Conservation (phyloP, 1,140 invertebrate genomes). For the Temnothorax longispinosus region DNA sequence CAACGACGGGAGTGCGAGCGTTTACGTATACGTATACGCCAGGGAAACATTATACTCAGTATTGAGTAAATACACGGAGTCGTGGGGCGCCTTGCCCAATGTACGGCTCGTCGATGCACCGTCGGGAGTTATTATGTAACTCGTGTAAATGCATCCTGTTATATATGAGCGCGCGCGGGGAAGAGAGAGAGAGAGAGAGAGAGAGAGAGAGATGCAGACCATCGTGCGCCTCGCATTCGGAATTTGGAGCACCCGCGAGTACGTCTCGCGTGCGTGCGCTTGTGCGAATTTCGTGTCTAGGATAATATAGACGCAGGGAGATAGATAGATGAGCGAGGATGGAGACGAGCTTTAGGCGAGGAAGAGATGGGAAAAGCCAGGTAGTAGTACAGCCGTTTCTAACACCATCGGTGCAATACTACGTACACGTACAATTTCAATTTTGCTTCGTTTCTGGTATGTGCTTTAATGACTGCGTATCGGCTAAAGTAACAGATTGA, state of each 20-base stretch:
- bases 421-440: constrained; percentile 35
- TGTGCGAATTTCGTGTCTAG: not conserved
- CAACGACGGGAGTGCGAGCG: constrained; percentile 4
- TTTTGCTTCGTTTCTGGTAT: constrained; percentile 13
- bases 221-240: constrained; percentile 16
- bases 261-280: not conserved
- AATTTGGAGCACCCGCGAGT: constrained; percentile 41
- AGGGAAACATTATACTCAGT: constrained; percentile 61
- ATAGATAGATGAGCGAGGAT: constrained; percentile 11
- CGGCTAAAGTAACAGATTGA: not conserved
- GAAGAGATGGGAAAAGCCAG: not conserved
- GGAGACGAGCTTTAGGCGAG: no score
- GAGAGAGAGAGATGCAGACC: not conserved
- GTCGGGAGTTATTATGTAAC: constrained; percentile 69
- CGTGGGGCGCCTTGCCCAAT: constrained; percentile 56
- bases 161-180: not conserved
- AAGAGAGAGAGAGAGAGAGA: no score
- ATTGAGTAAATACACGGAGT: constrained; percentile 63
- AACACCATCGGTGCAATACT: constrained; percentile 10
- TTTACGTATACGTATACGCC: constrained; percentile 49
- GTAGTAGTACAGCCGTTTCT: constrained; percentile 11
- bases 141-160: constrained; percentile 46
- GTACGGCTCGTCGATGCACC: constrained; percentile 67
- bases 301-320: not conserved
- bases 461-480: not conserved